A percentile compares a stretch with the other conserved stretches of the same genome.
phyloP scores from a whole-genome alignment of 2,797 vertebrate genomes.

The Carapus acus region DNA sequence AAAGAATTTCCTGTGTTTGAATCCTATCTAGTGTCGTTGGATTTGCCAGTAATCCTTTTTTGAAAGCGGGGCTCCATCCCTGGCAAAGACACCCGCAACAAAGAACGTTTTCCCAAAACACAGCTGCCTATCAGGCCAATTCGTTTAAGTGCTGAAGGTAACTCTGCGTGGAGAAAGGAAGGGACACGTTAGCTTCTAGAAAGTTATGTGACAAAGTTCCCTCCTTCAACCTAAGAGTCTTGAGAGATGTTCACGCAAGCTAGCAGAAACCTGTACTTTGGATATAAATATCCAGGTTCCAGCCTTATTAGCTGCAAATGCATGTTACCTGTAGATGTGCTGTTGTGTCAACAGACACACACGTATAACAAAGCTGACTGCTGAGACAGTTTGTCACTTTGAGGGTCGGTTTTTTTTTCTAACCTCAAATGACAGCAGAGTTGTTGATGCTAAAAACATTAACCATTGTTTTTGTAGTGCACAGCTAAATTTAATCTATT shows the following conservation, averaged over 20 bases:
- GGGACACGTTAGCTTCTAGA: constrained; percentile 25
- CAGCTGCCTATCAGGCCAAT: constrained; percentile 54
- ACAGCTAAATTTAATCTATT: constrained; percentile 51
- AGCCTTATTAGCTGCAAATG: too few species aligned
- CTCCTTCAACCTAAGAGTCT: too few species aligned
- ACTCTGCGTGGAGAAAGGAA: constrained; percentile 39
- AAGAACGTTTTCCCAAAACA: constrained; percentile 59
- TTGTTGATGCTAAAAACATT: constrained; percentile 32
- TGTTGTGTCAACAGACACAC: too few species aligned
- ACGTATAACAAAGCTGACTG: constrained; percentile 14
- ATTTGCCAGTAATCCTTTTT: constrained; percentile 60
- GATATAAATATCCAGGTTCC: too few species aligned
- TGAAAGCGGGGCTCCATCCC: constrained; percentile 48
- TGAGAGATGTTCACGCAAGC: too few species aligned
- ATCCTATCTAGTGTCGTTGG: constrained; percentile 47
- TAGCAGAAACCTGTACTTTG: too few species aligned
- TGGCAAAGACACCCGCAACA: constrained; percentile 56
- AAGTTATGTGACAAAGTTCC: constrained; percentile 30
- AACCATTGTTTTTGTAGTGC: constrained; percentile 25
- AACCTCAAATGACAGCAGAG: constrained; percentile 35
- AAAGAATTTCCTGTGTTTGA: constrained; percentile 48
- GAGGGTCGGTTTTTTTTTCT: constrained; percentile 9
- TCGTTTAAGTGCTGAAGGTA: constrained; percentile 43
- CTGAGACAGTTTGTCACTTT: constrained; percentile 29
- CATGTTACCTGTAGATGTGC: too few species aligned